A percentile compares a stretch with the other conserved stretches of the same genome.
Conservation (phyloP, 2,888 invertebrate species). For the Drosophila testacea region DNA sequence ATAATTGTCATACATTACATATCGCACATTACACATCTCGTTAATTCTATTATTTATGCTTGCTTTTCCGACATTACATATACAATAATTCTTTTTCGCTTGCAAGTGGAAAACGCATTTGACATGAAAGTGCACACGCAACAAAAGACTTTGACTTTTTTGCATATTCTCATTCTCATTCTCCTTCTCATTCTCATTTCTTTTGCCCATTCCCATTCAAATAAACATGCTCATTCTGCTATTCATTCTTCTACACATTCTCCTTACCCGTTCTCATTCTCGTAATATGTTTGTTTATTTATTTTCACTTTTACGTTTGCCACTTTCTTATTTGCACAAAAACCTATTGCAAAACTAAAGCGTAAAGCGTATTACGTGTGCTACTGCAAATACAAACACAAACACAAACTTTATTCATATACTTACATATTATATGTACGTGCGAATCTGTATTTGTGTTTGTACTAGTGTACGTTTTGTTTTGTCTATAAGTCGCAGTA, state of each 20-base stretch:
- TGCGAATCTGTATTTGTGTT: conserved; percentile 11
- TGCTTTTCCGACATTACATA: neutral
- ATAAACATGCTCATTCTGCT: neutral
- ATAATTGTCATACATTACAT: neutral
- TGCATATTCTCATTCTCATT: conserved; percentile 8
- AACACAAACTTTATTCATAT: conserved; percentile 10
- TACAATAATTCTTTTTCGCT: neutral
- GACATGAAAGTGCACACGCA: conserved; percentile 18
- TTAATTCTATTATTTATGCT: conserved; percentile 5
- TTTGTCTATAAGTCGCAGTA: conserved; percentile 44
- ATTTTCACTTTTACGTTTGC: conserved; percentile 67
- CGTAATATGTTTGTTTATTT: conserved; percentile 61
- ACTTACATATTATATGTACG: conserved; percentile 20
- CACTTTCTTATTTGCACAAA: conserved; percentile 60
- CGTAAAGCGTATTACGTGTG: conserved; percentile 62
- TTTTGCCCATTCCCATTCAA: conserved; percentile 7
- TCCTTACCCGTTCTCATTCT: conserved; percentile 4
- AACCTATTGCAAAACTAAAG: conserved; percentile 57
- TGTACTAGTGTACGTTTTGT: conserved; percentile 26
- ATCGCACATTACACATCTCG: neutral
- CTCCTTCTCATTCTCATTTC: conserved; percentile 5
- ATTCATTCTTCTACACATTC: conserved; percentile 8
- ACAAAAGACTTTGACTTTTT: conserved; percentile 25
- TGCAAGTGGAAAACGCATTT: neutral
- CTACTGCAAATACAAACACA: conserved; percentile 30